A percentile compares a stretch with the other conserved stretches of the same genome.
Evolutionary conservation across 2,113 vertebrate genomes (phyloP).

Genomic region (Hydrochoerus hydrochaeris): DNA sequence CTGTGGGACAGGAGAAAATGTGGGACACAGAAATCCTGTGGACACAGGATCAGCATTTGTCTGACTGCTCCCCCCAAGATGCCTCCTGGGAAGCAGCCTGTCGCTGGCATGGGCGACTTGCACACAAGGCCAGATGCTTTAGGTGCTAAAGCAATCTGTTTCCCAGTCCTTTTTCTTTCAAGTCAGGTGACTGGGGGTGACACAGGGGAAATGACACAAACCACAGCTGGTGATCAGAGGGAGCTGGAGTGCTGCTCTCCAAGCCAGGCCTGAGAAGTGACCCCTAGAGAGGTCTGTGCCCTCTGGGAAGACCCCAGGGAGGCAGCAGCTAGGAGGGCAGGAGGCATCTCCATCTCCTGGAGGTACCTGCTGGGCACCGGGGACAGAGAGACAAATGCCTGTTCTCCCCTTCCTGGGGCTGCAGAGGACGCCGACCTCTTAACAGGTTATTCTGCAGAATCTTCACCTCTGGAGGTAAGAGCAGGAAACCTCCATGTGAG

Average conservation of each 20-base stretch:
- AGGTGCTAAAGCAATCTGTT: background rate
- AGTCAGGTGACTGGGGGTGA: background rate
- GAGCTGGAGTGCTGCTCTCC: background rate
- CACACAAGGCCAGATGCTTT: background rate
- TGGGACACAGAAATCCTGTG: too few relatives aligned
- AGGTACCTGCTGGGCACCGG: too few relatives aligned
- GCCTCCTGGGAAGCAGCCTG: background rate
- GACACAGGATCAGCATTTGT: too few relatives aligned
- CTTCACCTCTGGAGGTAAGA: background rate
- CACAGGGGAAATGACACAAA: background rate
- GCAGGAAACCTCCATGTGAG: background rate
- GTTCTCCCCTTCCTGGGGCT: background rate
- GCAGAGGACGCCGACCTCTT: background rate
- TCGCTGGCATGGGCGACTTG: background rate
- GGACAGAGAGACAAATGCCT: background rate
- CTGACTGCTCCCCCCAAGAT: background rate
- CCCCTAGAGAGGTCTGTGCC: background rate
- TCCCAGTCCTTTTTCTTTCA: background rate
- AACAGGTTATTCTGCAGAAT: background rate
- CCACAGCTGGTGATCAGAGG: background rate
- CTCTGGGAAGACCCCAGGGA: background rate
- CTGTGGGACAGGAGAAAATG: background rate
- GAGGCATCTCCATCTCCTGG: fast-evolving
- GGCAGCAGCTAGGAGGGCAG: background rate
- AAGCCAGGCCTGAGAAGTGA: background rate